phyloP scores from a whole-genome alignment of 2,888 invertebrate species.

The Lycocerus yunnanus region DNA sequence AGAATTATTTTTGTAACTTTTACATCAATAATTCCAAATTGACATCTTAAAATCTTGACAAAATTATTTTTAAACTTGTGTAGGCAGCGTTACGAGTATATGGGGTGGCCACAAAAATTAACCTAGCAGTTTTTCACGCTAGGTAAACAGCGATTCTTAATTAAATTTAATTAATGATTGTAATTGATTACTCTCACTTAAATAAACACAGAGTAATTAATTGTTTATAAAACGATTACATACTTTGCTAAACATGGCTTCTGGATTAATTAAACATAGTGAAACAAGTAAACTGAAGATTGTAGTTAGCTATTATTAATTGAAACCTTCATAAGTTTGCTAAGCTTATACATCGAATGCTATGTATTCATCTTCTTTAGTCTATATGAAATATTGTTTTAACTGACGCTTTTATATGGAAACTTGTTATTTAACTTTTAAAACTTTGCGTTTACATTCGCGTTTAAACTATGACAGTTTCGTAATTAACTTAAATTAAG shows the following conservation, averaged over 20 bases:
- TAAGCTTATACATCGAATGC: slow-evolving; percentile 25
- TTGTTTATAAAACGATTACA: not conserved
- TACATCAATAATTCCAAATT: not conserved
- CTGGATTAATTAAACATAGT: not conserved
- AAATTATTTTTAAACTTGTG: not conserved
- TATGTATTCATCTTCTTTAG: slow-evolving; percentile 37
- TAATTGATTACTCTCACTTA: not conserved
- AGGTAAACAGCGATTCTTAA: not conserved
- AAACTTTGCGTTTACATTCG: slow-evolving; percentile 17
- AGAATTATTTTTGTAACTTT: not conserved
- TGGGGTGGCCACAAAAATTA: not conserved
- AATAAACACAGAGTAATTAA: not conserved
- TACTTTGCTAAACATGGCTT: not conserved
- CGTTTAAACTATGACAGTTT: not conserved
- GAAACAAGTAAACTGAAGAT: not conserved
- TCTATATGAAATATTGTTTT: slow-evolving; percentile 35
- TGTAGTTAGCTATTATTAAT: slow-evolving; percentile 31
- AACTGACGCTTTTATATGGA: slow-evolving; percentile 19
- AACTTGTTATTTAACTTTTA: slow-evolving; percentile 18
- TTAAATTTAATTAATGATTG: not conserved
- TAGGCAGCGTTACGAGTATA: not conserved
- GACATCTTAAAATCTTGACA: not conserved
- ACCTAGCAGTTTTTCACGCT: not conserved
- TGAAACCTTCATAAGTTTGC: slow-evolving; percentile 31
- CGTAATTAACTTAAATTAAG: not conserved